Percentiles rank a stretch among this genome's conserved stretches.
phyloP scores from a whole-genome alignment of 92 coral and sea anemone genomes.

The Diadumene lineata region DNA sequence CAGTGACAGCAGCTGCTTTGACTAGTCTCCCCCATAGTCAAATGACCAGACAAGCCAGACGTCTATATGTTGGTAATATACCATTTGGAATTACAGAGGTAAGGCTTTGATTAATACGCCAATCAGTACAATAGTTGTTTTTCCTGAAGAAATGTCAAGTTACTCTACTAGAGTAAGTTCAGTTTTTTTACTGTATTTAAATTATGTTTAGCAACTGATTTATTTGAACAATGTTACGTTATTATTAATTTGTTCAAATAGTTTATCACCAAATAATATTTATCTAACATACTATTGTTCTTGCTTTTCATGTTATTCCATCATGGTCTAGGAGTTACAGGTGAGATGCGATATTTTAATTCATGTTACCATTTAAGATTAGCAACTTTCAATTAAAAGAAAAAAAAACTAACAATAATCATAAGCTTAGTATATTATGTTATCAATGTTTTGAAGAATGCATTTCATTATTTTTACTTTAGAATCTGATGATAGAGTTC shows the following conservation, averaged over 20 bases:
- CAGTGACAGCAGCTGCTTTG: conserved; percentile 68
- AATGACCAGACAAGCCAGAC: conserved; percentile 95
- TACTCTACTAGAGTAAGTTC: background rate
- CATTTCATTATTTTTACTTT: background rate
- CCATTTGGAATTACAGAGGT: conserved; percentile 99
- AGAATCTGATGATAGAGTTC: conserved; percentile 96
- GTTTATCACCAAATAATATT: too few species aligned
- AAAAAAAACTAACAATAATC: too few species aligned
- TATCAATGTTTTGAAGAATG: background rate
- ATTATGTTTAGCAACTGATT: too few species aligned
- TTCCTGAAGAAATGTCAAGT: background rate
- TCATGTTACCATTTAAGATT: too few species aligned
- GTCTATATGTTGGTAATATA: conserved; percentile 94
- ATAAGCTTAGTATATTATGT: too few species aligned
- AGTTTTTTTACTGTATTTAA: background rate
- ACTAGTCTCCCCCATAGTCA: conserved; percentile 95
- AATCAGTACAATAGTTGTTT: background rate
- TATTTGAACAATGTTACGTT: too few species aligned
- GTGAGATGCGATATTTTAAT: background rate
- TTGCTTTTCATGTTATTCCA: conserved; percentile 4
- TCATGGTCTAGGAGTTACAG: conserved; percentile 22
- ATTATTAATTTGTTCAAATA: too few species aligned
- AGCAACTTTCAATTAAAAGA: too few species aligned
- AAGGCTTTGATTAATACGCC: background rate
- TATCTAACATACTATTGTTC: too few species aligned